Evolutionary conservation across 2,113 vertebrate genomes (phyloP).

Genomic region (Bambusicola thoracicus): DNA sequence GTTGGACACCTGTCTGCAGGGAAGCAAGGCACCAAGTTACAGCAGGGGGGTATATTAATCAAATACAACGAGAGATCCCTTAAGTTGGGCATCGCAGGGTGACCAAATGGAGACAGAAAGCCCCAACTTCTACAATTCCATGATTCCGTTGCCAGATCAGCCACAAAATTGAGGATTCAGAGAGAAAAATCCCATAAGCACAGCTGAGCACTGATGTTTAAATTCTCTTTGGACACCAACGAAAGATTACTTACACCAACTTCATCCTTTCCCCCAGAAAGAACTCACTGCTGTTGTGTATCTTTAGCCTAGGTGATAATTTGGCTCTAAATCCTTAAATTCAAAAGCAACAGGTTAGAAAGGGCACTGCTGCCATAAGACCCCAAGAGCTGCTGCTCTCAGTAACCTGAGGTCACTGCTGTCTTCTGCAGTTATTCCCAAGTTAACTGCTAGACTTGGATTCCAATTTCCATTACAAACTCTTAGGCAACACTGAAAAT

Average conservation of each 20-base stretch:
- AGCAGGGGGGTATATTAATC: background rate
- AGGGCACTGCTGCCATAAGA: background rate
- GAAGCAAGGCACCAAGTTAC: background rate
- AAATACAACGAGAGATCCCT: background rate
- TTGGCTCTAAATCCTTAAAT: background rate
- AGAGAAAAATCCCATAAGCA: background rate
- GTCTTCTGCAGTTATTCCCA: background rate
- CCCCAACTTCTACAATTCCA: background rate
- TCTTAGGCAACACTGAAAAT: background rate
- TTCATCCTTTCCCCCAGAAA: background rate
- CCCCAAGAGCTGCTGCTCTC: background rate
- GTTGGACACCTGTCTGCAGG: background rate
- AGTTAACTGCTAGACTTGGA: background rate
- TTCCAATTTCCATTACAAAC: background rate
- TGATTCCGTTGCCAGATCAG: background rate
- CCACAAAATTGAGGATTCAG: background rate
- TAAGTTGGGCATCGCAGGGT: background rate
- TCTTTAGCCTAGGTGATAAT: background rate
- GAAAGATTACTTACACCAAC: background rate
- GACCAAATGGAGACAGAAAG: background rate
- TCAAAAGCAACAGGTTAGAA: background rate
- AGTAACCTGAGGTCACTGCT: background rate
- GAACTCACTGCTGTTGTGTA: background rate
- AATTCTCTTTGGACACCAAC: background rate
- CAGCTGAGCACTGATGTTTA: fast-evolving